Evolutionary conservation across 1,140 invertebrate species (phyloP).

Genomic region (Trigoniulus corallinus): DNA sequence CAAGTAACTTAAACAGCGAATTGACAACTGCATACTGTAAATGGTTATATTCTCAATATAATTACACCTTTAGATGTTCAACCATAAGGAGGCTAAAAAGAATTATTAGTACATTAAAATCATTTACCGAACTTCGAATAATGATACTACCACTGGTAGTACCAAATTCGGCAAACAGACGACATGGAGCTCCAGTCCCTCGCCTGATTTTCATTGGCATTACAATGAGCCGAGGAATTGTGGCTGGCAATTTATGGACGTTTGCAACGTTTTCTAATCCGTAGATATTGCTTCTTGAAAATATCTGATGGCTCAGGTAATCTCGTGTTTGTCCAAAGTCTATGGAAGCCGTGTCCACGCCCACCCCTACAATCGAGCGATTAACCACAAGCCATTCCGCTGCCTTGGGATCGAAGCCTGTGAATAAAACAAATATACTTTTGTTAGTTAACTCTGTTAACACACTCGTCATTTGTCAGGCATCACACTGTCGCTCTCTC

Average conservation of each 20-base stretch:
- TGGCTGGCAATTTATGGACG: conserved; percentile 27
- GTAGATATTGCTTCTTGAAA: conserved; percentile 33
- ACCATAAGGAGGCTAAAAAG: too few species aligned
- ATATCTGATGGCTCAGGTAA: conserved; percentile 26
- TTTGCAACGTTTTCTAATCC: conserved; percentile 40
- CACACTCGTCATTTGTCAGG: too few species aligned
- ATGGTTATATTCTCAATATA: too few species aligned
- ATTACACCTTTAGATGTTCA: too few species aligned
- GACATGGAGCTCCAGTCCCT: conserved; percentile 35
- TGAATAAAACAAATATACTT: not conserved
- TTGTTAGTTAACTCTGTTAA: too few species aligned
- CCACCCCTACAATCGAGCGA: conserved; percentile 39
- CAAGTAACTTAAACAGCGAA: too few species aligned
- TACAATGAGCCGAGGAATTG: conserved; percentile 33
- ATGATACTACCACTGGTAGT: not conserved
- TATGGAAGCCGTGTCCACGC: conserved; percentile 40
- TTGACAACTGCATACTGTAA: too few species aligned
- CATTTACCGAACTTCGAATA: too few species aligned
- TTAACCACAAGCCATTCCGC: conserved; percentile 36
- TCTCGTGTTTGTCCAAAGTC: conserved; percentile 32
- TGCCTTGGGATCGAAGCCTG: conserved; percentile 19
- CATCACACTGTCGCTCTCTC: too few species aligned
- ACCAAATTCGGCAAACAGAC: conserved; percentile 16
- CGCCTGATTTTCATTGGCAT: conserved; percentile 37
- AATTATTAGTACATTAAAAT: too few species aligned